Base-by-base conservation (phyloP, 92 coral and sea anemone species). In the Palythoa heliodiscus region DNA sequence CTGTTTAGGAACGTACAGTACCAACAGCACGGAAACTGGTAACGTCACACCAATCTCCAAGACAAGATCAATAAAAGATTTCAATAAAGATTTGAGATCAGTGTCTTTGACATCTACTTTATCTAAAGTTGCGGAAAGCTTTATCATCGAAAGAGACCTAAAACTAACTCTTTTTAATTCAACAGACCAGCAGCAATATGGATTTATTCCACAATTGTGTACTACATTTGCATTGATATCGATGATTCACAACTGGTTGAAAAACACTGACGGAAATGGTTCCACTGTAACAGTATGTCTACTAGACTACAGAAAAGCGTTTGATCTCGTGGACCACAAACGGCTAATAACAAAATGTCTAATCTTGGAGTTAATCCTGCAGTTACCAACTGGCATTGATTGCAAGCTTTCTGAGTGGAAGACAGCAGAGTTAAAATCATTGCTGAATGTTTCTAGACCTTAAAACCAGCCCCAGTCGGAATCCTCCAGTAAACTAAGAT, bases 401-500 rank as follows among this genome's bases (percentile, higher is more conserved):
- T 57, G 16, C 64, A 57, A 57, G 64, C 64, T 57, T 57, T 57
- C 64, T 57, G 64, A 57, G 64, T 57, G 64, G 64, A 11, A 57
- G 19, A 57, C 64, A 57, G 64, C 64, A 57, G 64, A 57, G 64
- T 57, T 57, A 11, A 57, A 57, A 57, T 57, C 64, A 57, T 5
- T 57, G 64, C 64, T 57, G 19, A 11, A 57, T 3, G n/a, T 57
- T 57, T 57, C 64, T 15, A 20, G 20, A 57, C 64, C 66, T 60
- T 16, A 60, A 14, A 60, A 60, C 66, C 66, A 60, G 66, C 35
- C 66, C 63, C 66, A 22, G 16, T 67, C 37, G 66, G 66, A 19
- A 29, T 75, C 11, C 40, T 23, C 37, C 67, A 75, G 22, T 67
- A 40, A 53, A 75, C 80, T 24, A 76, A 76, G 48, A 23, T 76